Conservation (phyloP, 2,797 vertebrate species). For the Enteromius fasciolatus region DNA sequence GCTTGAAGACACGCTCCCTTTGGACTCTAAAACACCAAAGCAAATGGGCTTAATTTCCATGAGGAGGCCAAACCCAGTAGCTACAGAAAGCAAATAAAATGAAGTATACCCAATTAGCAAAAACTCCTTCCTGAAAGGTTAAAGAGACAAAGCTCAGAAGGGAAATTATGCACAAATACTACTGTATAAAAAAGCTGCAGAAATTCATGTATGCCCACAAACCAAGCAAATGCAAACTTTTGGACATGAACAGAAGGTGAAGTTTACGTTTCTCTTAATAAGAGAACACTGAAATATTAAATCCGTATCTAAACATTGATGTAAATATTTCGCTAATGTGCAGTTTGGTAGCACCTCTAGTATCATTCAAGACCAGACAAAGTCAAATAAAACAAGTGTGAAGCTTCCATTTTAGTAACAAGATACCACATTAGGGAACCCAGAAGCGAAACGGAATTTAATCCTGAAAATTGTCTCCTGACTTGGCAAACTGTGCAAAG, state of each 20-base stretch:
- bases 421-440: neutral
- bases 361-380: neutral
- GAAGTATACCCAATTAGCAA: constrained; percentile 54
- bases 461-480: constrained; percentile 1
- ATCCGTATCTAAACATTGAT: neutral
- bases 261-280: neutral
- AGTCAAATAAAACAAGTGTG: constrained; percentile 23
- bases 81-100: constrained; percentile 45
- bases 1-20: constrained; percentile 34
- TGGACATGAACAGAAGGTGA: neutral
- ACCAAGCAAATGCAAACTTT: neutral
- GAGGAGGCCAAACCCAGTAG: constrained; percentile 46
- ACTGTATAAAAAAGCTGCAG: constrained; percentile 9
- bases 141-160: constrained; percentile 45
- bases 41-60: constrained; percentile 38
- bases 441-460: constrained; percentile 5
- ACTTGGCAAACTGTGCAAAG: neutral
- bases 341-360: constrained; percentile 1
- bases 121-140: constrained; percentile 48
- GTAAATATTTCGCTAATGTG: neutral
- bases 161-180: constrained; percentile 11
- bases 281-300: neutral
- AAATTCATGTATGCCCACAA: neutral
- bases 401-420: constrained; percentile 10
- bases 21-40: constrained; percentile 37